Percentiles rank a stretch among this genome's conserved stretches.
These are phyloP conservation scores for Hystrix brachyura DNA, from an alignment of 2,113 vertebrate genomes.

Conservation along the genomic window DNA sequence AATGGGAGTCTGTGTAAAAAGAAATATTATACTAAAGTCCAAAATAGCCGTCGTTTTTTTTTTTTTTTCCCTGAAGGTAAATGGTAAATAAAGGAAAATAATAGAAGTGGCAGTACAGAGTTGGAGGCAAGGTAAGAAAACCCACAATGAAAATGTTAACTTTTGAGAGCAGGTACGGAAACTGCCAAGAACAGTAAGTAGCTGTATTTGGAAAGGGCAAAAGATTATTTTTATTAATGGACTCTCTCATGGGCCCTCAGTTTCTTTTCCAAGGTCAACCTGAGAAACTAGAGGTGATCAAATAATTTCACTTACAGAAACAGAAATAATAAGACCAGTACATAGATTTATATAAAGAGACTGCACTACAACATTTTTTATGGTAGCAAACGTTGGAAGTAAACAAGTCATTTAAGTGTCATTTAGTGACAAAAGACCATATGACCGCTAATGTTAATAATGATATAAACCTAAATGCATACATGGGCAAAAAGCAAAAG, in stretches of 20 bases:
- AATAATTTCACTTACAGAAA: neutral
- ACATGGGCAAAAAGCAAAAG: neutral
- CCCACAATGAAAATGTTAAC: neutral
- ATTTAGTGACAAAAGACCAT: neutral
- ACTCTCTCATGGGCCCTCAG: too few relatives aligned
- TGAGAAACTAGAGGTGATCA: neutral
- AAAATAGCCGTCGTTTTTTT: slow-evolving; percentile 7
- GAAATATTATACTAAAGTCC: slow-evolving; percentile 49
- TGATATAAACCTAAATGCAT: neutral
- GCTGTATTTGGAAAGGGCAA: neutral
- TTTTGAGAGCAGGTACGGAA: neutral
- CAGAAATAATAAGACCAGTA: neutral
- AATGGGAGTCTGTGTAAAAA: slow-evolving; percentile 14
- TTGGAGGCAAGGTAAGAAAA: neutral
- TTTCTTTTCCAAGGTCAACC: neutral
- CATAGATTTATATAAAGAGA: neutral
- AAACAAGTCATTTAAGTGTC: neutral
- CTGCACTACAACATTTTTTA: neutral
- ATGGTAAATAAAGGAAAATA: slow-evolving; percentile 11
- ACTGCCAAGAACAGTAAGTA: neutral
- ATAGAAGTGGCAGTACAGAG: neutral
- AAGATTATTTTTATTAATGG: neutral
- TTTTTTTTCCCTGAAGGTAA: neutral
- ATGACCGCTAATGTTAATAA: neutral
- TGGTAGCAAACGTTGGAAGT: neutral